These are phyloP conservation scores for Monochamus alternatus DNA, from an alignment of 2,888 invertebrate genomes.

Conservation along the genomic window DNA sequence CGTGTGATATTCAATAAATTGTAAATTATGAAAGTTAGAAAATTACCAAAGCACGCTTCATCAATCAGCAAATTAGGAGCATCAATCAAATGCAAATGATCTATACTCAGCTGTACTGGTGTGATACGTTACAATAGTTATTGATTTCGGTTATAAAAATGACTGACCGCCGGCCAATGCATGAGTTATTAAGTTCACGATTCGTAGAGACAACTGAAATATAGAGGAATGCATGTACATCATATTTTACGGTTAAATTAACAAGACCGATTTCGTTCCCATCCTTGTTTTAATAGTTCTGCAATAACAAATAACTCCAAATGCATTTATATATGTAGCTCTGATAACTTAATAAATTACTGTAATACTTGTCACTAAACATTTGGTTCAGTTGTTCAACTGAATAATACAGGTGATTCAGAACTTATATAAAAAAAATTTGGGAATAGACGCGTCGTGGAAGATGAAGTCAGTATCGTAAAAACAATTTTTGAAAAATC, in stretches of 20 bases:
- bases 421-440: no score
- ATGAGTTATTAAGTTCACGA: slow-evolving; percentile 15
- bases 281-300: background rate
- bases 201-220: slow-evolving; percentile 14
- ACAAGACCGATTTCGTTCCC: slow-evolving; percentile 1
- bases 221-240: slow-evolving; percentile 4
- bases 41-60: background rate
- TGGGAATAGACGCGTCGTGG: no score
- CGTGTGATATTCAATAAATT: background rate
- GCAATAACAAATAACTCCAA: no score
- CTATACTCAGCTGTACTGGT: background rate
- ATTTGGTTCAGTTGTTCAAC: no score
- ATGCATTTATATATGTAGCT: no score
- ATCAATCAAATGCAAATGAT: slow-evolving; percentile 23
- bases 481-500: no score
- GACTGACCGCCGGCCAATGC: slow-evolving; percentile 11
- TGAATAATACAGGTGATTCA: no score
- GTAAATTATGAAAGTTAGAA: slow-evolving; percentile 7
- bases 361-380: no score
- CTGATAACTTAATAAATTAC: no score
- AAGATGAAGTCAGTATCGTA: no score
- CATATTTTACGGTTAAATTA: slow-evolving; percentile 7
- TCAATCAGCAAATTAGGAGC: slow-evolving; percentile 17
- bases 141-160: slow-evolving; percentile 17
- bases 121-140: slow-evolving; percentile 21